Conservation (phyloP, 2,113 vertebrate species). For the Anarhynchus alexandrinus region DNA sequence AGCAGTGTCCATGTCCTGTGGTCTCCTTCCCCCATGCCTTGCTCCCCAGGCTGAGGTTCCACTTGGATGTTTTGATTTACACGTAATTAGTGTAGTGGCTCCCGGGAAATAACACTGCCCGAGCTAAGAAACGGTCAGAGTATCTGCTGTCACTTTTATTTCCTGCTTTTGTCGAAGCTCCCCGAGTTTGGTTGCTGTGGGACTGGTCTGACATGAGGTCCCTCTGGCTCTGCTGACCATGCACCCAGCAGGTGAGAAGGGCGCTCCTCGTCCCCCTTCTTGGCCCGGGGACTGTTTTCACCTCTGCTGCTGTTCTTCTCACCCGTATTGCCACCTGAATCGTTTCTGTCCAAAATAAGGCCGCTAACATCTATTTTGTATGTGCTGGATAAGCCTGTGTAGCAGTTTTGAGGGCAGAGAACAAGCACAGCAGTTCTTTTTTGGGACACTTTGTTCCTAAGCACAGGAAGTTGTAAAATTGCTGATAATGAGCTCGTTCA, state of each 20-base stretch:
- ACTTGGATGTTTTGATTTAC: neutral
- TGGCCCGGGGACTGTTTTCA: neutral
- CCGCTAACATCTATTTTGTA: neutral
- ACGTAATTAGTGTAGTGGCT: accelerated
- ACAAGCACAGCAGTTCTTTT: slow-evolving; percentile 21
- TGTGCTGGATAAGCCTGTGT: neutral
- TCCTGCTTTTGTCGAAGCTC: neutral
- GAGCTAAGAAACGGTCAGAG: neutral
- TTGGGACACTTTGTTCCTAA: slow-evolving; percentile 47
- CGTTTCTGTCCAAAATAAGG: slow-evolving; percentile 4
- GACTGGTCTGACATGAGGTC: neutral
- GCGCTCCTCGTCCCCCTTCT: accelerated
- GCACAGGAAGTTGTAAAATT: slow-evolving; percentile 62
- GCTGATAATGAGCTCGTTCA: slow-evolving; percentile 50
- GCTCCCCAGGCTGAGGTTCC: neutral
- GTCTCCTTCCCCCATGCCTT: neutral
- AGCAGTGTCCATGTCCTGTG: neutral
- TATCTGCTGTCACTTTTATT: neutral
- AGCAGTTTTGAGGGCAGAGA: neutral
- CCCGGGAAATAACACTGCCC: neutral
- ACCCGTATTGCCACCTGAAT: neutral
- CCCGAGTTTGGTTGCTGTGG: neutral
- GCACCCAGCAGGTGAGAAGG: neutral
- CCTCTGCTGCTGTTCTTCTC: neutral
- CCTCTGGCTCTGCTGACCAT: accelerated